phyloP scores from a whole-genome alignment of 2,113 vertebrate genomes.

The Climacteris rufus region DNA sequence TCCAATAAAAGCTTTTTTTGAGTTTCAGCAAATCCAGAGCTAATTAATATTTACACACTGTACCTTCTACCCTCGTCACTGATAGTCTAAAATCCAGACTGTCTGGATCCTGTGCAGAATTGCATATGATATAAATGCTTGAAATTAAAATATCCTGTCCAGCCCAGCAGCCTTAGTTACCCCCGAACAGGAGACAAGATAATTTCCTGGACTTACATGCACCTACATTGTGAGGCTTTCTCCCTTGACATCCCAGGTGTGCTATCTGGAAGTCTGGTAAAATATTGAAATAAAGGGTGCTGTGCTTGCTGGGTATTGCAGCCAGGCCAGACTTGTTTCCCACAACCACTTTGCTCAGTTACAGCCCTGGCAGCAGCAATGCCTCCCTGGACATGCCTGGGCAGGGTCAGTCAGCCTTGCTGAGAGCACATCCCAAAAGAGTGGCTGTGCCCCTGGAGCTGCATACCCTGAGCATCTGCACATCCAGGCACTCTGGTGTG shows the following conservation, averaged over 20 bases:
- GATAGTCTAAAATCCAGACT: neutral
- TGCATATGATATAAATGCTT: neutral
- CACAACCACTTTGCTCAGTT: fast-evolving
- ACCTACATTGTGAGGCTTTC: neutral
- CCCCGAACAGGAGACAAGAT: neutral
- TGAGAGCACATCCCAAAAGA: neutral
- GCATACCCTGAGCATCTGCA: neutral
- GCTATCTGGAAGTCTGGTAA: neutral
- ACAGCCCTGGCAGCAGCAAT: neutral
- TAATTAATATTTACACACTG: neutral
- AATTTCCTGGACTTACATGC: neutral
- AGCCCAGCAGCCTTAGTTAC: neutral
- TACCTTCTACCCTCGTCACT: neutral
- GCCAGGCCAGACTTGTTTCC: neutral
- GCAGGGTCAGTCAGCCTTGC: neutral
- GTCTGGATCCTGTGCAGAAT: neutral
- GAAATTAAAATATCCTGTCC: neutral
- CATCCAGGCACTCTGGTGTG: neutral
- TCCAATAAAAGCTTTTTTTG: neutral
- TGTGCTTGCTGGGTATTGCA: neutral
- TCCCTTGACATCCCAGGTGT: neutral
- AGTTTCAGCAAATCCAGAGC: neutral
- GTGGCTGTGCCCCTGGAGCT: neutral
- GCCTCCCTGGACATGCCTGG: neutral
- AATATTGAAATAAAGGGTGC: neutral